A percentile compares a stretch with the other conserved stretches of the same genome.
These are phyloP conservation scores for Leptopilina clavipes DNA, from an alignment of 1,140 invertebrate genomes.

Conservation along the genomic window DNA sequence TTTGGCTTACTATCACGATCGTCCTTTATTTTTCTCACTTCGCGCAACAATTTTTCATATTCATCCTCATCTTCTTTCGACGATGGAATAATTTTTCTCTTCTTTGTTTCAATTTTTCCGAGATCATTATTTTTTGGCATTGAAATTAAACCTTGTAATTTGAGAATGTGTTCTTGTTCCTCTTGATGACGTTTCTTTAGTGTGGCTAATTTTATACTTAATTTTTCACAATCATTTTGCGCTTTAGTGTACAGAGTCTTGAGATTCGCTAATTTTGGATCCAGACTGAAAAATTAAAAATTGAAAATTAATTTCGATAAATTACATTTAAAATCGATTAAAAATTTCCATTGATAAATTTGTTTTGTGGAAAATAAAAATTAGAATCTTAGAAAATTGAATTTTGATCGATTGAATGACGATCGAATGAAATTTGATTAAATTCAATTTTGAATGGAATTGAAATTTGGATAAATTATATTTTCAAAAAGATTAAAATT, in stretches of 20 bases:
- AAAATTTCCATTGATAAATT: too few species aligned
- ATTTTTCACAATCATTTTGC: constrained; percentile 42
- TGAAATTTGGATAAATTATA: too few species aligned
- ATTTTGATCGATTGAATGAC: too few species aligned
- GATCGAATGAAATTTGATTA: too few species aligned
- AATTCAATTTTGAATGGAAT: too few species aligned
- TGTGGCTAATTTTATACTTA: constrained; percentile 44
- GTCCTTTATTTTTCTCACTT: constrained; percentile 48
- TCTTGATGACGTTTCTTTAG: constrained; percentile 44
- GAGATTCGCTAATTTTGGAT: background rate
- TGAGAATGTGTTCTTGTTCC: constrained; percentile 46
- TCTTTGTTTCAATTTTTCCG: background rate
- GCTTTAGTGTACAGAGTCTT: constrained; percentile 43
- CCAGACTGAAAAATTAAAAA: background rate
- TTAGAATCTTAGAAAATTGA: too few species aligned
- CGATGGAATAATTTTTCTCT: constrained; percentile 5
- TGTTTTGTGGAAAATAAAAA: too few species aligned
- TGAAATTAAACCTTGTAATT: constrained; percentile 36
- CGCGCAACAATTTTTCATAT: constrained; percentile 44
- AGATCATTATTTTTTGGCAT: background rate
- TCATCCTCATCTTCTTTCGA: constrained; percentile 41
- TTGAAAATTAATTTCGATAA: background rate
- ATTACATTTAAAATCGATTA: too few species aligned
- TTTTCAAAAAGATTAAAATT: too few species aligned
- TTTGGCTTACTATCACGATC: background rate